phyloP scores from a whole-genome alignment of 2,113 vertebrate genomes.

The Climacteris rufus region DNA sequence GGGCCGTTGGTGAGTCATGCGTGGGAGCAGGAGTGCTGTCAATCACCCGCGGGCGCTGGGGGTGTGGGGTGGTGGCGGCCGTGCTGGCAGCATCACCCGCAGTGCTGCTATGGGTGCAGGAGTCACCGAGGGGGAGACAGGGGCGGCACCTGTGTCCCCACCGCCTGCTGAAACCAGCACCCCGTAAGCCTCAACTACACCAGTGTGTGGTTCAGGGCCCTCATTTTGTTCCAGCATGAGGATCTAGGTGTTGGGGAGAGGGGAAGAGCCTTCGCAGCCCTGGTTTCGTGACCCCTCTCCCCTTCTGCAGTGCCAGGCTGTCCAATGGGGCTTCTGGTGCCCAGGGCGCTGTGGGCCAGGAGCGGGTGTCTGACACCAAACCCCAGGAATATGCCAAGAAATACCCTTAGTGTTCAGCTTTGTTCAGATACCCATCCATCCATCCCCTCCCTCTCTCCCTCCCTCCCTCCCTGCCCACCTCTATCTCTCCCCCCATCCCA shows the following conservation, averaged over 20 bases:
- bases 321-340: background rate
- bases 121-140: background rate
- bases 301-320: background rate
- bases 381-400: background rate
- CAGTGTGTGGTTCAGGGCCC: background rate
- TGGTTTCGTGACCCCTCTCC: background rate
- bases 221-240: background rate
- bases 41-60: background rate
- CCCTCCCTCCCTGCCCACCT: background rate
- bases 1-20: background rate
- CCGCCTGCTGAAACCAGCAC: background rate
- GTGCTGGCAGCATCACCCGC: background rate
- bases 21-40: background rate
- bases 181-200: rapidly evolving
- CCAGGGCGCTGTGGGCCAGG: rapidly evolving
- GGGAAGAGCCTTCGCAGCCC: no score
- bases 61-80: background rate
- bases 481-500: background rate
- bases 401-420: background rate
- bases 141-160: background rate
- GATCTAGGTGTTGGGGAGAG: background rate
- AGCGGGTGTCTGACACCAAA: rapidly evolving
- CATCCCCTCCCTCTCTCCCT: no score
- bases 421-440: background rate
- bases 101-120: background rate